Conservation (phyloP, 2,113 vertebrate species). For the Sinosuthora webbiana region DNA sequence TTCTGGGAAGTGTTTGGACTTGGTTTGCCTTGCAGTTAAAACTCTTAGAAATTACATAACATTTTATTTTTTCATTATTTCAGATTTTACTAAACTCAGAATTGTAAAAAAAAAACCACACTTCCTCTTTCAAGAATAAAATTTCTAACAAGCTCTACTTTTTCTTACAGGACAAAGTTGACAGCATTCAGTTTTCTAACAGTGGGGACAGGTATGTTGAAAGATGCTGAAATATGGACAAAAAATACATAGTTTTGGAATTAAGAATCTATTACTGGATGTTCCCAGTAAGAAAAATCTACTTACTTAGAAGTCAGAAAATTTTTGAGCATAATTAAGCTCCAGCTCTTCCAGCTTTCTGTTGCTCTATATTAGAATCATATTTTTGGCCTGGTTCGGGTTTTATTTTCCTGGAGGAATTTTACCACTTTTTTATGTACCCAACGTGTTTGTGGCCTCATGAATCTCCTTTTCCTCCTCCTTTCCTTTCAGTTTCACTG, state of each 20-base stretch:
- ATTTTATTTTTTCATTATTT: not conserved
- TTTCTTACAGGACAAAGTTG: constrained; percentile 90
- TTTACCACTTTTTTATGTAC: not conserved
- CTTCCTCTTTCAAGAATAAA: not conserved
- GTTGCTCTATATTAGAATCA: not conserved
- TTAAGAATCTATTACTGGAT: not conserved
- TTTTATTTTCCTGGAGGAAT: not conserved
- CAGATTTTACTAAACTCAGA: not conserved
- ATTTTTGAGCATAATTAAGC: not conserved
- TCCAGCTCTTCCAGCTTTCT: not conserved
- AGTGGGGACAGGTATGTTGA: constrained; percentile 85
- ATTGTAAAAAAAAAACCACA: accelerated
- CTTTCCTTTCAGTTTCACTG: not conserved
- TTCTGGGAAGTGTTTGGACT: not conserved
- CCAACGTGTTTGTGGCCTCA: accelerated
- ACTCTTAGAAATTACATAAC: not conserved
- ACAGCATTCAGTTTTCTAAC: constrained; percentile 97
- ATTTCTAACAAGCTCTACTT: not conserved
- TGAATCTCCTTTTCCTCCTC: not conserved
- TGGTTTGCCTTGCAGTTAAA: not conserved
- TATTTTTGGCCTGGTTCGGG: not conserved
- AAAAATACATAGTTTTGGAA: not conserved
- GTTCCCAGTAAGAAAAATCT: not conserved
- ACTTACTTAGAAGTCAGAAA: not conserved
- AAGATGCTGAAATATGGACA: not conserved